phyloP scores from a whole-genome alignment of 2,797 vertebrate genomes.

The Melanotaenia maccullochi region DNA sequence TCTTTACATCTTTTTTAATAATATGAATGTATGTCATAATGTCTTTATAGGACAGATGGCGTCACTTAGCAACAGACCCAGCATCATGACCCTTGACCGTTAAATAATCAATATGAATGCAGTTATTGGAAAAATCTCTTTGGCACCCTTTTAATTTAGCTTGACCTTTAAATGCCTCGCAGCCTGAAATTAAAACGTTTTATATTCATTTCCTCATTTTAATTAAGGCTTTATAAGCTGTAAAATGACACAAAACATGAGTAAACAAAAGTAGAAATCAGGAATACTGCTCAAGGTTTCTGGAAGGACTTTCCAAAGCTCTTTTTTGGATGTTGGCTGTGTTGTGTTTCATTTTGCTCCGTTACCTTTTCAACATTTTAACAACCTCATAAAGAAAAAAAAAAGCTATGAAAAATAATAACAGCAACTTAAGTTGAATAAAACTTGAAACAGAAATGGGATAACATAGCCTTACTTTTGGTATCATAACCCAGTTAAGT shows the following conservation, averaged over 20 bases:
- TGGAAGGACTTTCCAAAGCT: neutral
- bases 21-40: neutral
- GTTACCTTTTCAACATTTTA: no score
- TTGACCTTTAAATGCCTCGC: neutral
- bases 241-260: no score
- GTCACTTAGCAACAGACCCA: neutral
- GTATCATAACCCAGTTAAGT: neutral
- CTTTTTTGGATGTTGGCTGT: neutral
- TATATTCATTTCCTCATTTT: neutral
- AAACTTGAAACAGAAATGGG: neutral
- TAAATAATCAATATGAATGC: slow-evolving; percentile 15
- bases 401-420: neutral
- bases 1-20: neutral
- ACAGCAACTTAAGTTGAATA: neutral
- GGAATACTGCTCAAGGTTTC: neutral
- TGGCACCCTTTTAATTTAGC: neutral
- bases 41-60: neutral
- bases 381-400: neutral
- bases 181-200: neutral
- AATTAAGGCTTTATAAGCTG: no score
- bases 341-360: neutral
- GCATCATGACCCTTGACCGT: neutral
- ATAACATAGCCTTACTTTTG: neutral
- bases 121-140: neutral
- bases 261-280: no score